Base-by-base conservation (phyloP, 2,797 vertebrate genomes). In the Dendrocincla tyrannina region DNA sequence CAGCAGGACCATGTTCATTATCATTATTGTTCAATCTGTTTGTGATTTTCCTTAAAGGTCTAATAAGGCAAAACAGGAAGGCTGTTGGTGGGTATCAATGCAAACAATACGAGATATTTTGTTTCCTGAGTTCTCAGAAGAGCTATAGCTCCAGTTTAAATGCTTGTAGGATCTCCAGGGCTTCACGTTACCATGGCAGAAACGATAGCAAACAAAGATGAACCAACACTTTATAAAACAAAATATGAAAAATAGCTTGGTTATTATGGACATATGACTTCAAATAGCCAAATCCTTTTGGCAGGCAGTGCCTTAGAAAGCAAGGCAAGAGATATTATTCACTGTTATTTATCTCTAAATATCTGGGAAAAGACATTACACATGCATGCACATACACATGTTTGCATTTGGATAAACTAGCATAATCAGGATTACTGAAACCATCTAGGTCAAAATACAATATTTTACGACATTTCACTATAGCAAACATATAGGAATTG, bases 161-260 rank as follows among this genome's bases (percentile, higher is more conserved):
- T 35, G 17, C 20, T 75, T 39, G 55, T 73, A 93, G 27, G 32
- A 88, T 81, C 73, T 93, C 82, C 44, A 88, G 69, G 28, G 66
- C 63, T 76, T 90, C 58, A 46, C 27, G 91, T 96, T 94, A 86
- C 95, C 85, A 95, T 96, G 88, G 89, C 17, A 96, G 59, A 90
- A 88, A 55, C 0, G 5, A 96, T 19, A 96, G 79, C 92, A 96
- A 96, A 95, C 73, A 94, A 88, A 96, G 63, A 92, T 56, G 52
- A 95, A 62, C 35, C 79, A 92, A 80, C 3, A 2, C 12, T 91
- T 94, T 62, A 83, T 83, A 68, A 92, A 96, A 85, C n/a, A 89
- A 85, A 93, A 91, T 73, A 88, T 79, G 58, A 96, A 89, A 89
- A 73, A 93, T 24, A 81, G 18, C 46, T 46, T 79, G 69, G 62